Evolutionary conservation across 2,797 vertebrate species (phyloP), one percentile per base, ranked within the genome.

Genomic region (Myiothlypis chrysogaster): DNA sequence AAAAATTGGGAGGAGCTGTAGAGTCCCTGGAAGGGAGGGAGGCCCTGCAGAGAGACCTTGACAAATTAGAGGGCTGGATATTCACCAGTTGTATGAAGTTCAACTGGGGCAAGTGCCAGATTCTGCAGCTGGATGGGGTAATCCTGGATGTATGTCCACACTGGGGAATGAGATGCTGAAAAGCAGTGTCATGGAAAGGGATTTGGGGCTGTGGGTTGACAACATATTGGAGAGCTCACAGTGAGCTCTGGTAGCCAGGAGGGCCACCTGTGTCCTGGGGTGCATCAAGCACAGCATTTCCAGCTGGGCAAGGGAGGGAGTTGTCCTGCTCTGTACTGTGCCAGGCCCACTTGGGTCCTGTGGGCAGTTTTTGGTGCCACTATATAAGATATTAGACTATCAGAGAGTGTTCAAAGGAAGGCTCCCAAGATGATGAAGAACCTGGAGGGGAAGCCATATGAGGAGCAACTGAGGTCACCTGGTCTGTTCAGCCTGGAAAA

Each of bases 391-490:
- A 30, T 10, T 30, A 59, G 12, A 14, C 37, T 46, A 5, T 22
- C 18, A 52, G 24, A 34, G 14, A 25, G 2, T 10, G 2, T 34
- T 18, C 21, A 25, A 50, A 72, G 17, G 14, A 59, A 12, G 14
- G 9, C 24, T 39, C 14, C 11, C 21, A 39, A 30, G 14, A 39
- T 15, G 8, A 6, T 25, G 39, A 73, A 65, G 9, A 9, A 17
- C 20, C 16, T 59, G 6, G 20, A 80, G 17, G 6, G 37, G n/a
- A 52, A 80, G 9, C 23, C 0, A 0, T 10, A 5, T n/a, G 23
- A 71, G 15, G 13, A 80, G 9, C 1, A 6, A 11, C 23, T 30
- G n/a, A 52, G 46, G 21, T 18, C 6, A 22, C 17, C 52, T 8
- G 3, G 4, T 34, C 20, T 32, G 11, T 22, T 73, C n/a, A 73